Evolutionary conservation across 2,888 invertebrate species (phyloP).

Genomic region (Drosophila algonquin): DNA sequence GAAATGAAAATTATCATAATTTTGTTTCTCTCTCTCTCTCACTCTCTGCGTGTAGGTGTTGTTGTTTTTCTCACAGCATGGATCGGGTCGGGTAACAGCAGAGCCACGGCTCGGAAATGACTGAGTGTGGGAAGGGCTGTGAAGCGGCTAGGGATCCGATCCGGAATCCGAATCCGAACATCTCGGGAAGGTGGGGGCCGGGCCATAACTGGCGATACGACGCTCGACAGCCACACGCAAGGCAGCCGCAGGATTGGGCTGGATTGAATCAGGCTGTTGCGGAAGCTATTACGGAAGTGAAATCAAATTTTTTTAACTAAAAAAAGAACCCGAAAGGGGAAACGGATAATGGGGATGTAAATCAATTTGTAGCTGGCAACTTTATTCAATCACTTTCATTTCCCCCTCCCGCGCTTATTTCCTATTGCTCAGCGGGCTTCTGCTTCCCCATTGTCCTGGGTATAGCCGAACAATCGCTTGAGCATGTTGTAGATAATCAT

Average conservation of each 20-base stretch:
- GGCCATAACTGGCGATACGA: slow-evolving; percentile 40
- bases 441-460: slow-evolving; percentile 52
- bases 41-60: slow-evolving; percentile 23
- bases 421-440: slow-evolving; percentile 22
- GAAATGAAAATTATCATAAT: slow-evolving; percentile 80
- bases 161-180: neutral
- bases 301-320: slow-evolving; percentile 38
- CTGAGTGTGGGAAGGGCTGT: slow-evolving; percentile 68
- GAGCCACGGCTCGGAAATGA: slow-evolving; percentile 50
- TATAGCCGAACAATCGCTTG: slow-evolving; percentile 79
- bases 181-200: slow-evolving; percentile 33
- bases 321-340: slow-evolving; percentile 24
- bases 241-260: slow-evolving; percentile 54
- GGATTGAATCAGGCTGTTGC: slow-evolving; percentile 43
- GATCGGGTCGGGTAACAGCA: slow-evolving; percentile 77
- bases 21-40: slow-evolving; percentile 36
- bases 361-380: slow-evolving; percentile 56
- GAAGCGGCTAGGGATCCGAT: slow-evolving; percentile 1
- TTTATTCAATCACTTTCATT: slow-evolving; percentile 26
- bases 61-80: slow-evolving; percentile 67
- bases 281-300: slow-evolving; percentile 75
- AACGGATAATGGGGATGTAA: slow-evolving; percentile 40
- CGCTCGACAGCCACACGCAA: slow-evolving; percentile 77
- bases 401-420: neutral
- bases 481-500: slow-evolving; percentile 80